A percentile compares a stretch with the other conserved stretches of the same genome.
Conservation (phyloP, 1,140 invertebrate species). For the Augochlora pura region DNA sequence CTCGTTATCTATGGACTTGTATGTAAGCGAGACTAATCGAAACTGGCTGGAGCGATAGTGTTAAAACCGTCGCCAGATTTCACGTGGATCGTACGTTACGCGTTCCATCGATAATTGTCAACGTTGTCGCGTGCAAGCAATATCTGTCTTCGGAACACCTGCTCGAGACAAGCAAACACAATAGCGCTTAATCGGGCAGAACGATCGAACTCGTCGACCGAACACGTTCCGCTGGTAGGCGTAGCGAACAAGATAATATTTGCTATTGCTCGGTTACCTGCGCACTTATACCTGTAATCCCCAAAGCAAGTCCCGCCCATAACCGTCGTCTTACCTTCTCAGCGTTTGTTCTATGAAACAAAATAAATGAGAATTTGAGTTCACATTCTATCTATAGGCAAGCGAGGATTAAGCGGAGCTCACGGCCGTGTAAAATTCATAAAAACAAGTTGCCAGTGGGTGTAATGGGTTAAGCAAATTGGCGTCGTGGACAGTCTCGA, state of each 20-base stretch:
- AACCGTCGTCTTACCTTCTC: neutral
- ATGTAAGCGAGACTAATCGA: neutral
- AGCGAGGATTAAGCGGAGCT: too few species aligned
- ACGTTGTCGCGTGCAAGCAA: slow-evolving; percentile 35
- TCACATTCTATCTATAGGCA: too few species aligned
- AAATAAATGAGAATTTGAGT: too few species aligned
- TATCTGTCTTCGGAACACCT: slow-evolving; percentile 46
- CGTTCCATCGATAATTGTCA: slow-evolving; percentile 35
- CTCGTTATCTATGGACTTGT: neutral
- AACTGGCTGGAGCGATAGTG: neutral
- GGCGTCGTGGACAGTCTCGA: too few species aligned
- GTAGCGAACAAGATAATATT: slow-evolving; percentile 40
- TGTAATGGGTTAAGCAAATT: too few species aligned
- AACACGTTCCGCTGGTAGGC: slow-evolving; percentile 27
- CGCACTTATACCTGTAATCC: slow-evolving; percentile 19
- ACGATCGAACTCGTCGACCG: slow-evolving; percentile 44
- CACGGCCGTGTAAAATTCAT: too few species aligned
- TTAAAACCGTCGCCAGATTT: slow-evolving; percentile 19
- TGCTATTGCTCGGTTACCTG: slow-evolving; percentile 36
- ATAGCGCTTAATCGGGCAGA: slow-evolving; percentile 41
- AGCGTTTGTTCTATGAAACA: too few species aligned
- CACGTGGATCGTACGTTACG: neutral
- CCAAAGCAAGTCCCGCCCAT: slow-evolving; percentile 3
- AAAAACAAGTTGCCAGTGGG: too few species aligned
- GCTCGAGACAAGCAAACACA: slow-evolving; percentile 33